These are phyloP conservation scores for Scopus umbretta DNA, from an alignment of 2,113 vertebrate species.

Conservation along the genomic window DNA sequence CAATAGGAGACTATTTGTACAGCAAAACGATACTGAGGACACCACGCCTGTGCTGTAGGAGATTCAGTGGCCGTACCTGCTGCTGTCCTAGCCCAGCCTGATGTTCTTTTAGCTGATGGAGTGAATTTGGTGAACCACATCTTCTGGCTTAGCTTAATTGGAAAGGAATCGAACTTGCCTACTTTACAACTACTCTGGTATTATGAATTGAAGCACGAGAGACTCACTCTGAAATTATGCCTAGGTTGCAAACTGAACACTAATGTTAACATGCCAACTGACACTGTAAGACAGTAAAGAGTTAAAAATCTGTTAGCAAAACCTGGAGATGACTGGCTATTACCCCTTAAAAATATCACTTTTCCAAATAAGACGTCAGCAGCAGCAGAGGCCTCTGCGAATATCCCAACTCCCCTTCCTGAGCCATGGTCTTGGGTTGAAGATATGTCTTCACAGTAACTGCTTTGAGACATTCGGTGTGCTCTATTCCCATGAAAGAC, in stretches of 20 bases:
- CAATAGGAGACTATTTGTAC: background rate
- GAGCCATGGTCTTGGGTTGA: background rate
- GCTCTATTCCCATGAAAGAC: background rate
- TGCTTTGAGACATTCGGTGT: background rate
- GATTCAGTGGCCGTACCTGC: background rate
- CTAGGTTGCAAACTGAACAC: background rate
- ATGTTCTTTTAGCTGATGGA: background rate
- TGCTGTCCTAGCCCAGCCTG: background rate
- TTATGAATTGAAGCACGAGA: background rate
- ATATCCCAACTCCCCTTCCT: background rate
- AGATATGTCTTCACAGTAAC: background rate
- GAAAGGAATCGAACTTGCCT: background rate
- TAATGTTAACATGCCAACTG: background rate
- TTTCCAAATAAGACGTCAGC: background rate
- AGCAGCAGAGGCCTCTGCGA: background rate
- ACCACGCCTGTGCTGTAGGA: background rate
- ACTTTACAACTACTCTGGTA: background rate
- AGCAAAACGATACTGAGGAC: rapidly evolving
- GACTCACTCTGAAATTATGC: background rate
- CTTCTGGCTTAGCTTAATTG: background rate
- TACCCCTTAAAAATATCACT: background rate
- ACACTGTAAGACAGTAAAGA: background rate
- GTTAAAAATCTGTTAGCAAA: background rate
- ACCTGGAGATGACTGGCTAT: background rate
- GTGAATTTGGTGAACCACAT: background rate